phyloP scores from a whole-genome alignment of 2,888 invertebrate genomes.

The Himalopsyche tibetana region DNA sequence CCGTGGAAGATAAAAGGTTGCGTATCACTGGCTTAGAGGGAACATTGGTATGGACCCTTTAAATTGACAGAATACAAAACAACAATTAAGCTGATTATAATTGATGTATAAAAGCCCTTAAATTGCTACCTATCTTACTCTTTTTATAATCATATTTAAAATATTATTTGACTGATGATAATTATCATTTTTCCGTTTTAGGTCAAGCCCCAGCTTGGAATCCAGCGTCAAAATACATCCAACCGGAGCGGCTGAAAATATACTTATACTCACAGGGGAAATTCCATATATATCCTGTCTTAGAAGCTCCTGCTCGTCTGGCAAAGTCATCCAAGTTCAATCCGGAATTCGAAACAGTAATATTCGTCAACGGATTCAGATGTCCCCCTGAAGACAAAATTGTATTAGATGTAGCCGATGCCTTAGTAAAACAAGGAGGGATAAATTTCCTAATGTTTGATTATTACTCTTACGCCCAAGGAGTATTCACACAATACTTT shows the following conservation, averaged over 20 bases:
- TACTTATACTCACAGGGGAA: constrained; percentile 46
- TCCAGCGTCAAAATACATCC: constrained; percentile 1
- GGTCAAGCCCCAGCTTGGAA: constrained; percentile 51
- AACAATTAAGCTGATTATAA: too few relatives aligned
- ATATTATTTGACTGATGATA: too few relatives aligned
- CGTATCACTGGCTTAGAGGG: too few relatives aligned
- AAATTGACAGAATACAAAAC: too few relatives aligned
- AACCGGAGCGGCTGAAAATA: constrained; percentile 45
- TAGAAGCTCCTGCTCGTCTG: constrained; percentile 50
- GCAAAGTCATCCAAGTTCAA: constrained; percentile 52
- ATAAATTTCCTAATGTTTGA: constrained; percentile 60
- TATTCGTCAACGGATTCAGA: constrained; percentile 59
- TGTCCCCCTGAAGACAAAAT: constrained; percentile 55
- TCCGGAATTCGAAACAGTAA: constrained; percentile 48
- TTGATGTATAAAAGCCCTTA: too few relatives aligned
- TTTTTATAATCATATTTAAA: too few relatives aligned
- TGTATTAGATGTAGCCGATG: constrained; percentile 54
- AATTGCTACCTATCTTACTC: too few relatives aligned
- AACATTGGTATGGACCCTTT: too few relatives aligned
- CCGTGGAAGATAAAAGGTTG: too few relatives aligned
- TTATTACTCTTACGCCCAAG: constrained; percentile 50
- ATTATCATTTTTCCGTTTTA: constrained; percentile 48
- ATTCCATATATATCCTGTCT: constrained; percentile 53
- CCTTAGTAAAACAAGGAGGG: constrained; percentile 45
- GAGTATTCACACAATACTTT: constrained; percentile 41